Evolutionary conservation across 2,797 vertebrate genomes (phyloP).

Genomic region (Notolepis coatsorum): DNA sequence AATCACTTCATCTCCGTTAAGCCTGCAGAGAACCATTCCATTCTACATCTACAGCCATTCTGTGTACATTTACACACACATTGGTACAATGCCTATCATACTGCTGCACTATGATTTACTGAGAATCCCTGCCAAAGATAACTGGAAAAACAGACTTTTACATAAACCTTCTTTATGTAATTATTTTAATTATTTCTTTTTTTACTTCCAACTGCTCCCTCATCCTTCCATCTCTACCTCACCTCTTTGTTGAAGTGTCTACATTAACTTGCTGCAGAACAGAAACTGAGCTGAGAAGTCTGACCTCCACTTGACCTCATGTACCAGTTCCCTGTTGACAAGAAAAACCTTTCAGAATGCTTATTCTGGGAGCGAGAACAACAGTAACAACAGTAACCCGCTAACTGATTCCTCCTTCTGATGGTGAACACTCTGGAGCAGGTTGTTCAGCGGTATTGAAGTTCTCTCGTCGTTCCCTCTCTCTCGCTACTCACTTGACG

Average conservation of each 20-base stretch:
- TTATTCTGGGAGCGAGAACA: slow-evolving; percentile 10
- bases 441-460: background rate
- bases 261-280: slow-evolving; percentile 47
- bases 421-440: background rate
- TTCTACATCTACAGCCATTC: too few species aligned
- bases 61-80: too few species aligned
- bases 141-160: slow-evolving; percentile 4
- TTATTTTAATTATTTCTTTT: background rate
- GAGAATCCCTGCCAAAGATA: slow-evolving; percentile 25
- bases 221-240: slow-evolving; percentile 20
- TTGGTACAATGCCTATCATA: background rate
- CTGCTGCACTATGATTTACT: background rate
- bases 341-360: slow-evolving; percentile 14
- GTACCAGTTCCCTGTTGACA: background rate
- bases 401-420: too few species aligned
- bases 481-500: slow-evolving; percentile 82
- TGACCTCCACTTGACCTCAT: slow-evolving; percentile 42
- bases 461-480: background rate
- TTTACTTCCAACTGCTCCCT: background rate
- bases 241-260: too few species aligned
- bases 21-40: too few species aligned
- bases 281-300: slow-evolving; percentile 19
- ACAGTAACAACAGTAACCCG: too few species aligned
- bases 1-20: too few species aligned
- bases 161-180: slow-evolving; percentile 1